These are phyloP conservation scores for Temnothorax ravouxi DNA, from an alignment of 2,888 invertebrate species.

Conservation along the genomic window DNA sequence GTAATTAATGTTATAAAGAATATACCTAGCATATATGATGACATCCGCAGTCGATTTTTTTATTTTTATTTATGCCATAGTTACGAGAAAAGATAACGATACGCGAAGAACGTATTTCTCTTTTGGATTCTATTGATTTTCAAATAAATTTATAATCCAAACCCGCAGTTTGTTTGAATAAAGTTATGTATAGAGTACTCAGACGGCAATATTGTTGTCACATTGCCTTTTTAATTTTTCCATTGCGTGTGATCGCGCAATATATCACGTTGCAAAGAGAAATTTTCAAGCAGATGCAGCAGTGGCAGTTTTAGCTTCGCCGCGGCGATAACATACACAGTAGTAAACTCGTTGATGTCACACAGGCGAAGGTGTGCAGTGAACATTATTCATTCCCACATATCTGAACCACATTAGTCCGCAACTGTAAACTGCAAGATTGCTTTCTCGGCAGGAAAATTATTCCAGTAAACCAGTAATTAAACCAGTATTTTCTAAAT, in stretches of 20 bases:
- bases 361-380: not conserved
- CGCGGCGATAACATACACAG: constrained; percentile 30
- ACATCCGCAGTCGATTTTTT: not conserved
- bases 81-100: not conserved
- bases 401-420: constrained; percentile 30
- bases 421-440: not conserved
- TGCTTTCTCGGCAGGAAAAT: constrained; percentile 10
- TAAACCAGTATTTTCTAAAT: not conserved
- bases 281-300: constrained; percentile 29
- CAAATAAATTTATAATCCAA: not conserved
- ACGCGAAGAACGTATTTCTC: not conserved
- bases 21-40: too few species aligned
- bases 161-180: not conserved
- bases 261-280: constrained; percentile 11
- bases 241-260: constrained; percentile 19
- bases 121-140: not conserved
- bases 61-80: not conserved
- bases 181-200: not conserved
- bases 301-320: not conserved
- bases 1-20: not conserved
- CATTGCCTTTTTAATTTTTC: constrained; percentile 1
- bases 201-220: constrained; percentile 9
- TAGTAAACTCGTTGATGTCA: constrained; percentile 31
- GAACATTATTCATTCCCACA: constrained; percentile 22
- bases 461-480: too few species aligned